Percentiles rank a stretch among this genome's conserved stretches.
These are phyloP conservation scores for Leptoteleia sp. DNA, from an alignment of 1,140 invertebrate genomes.

Conservation along the genomic window DNA sequence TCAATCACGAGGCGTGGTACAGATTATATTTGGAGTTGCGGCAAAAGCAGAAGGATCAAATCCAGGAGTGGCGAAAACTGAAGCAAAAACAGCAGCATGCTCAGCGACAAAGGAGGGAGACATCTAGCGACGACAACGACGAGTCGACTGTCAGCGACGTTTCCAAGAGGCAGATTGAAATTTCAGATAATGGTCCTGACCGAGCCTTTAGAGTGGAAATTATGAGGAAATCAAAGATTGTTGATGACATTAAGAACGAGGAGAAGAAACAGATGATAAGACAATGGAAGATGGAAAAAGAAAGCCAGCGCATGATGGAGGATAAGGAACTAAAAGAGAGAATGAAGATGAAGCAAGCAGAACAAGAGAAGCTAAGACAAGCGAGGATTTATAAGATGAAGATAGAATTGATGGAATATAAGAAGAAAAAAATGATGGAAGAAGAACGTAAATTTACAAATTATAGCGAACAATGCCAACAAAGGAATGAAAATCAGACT, in stretches of 20 bases:
- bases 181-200: constrained; percentile 12
- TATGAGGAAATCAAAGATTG: constrained; percentile 20
- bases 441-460: no score
- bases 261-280: constrained; percentile 71
- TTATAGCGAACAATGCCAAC: no score
- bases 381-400: constrained; percentile 65
- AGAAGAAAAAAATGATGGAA: constrained; percentile 66
- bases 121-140: background rate
- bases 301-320: constrained; percentile 67
- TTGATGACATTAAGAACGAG: constrained; percentile 42
- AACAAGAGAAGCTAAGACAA: constrained; percentile 54
- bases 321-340: constrained; percentile 60
- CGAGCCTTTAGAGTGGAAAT: constrained; percentile 31
- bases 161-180: constrained; percentile 17
- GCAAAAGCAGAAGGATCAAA: constrained; percentile 70
- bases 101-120: constrained; percentile 31
- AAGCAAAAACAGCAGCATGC: constrained; percentile 48
- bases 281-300: constrained; percentile 73
- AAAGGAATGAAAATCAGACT: no score
- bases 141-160: constrained; percentile 11
- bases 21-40: constrained; percentile 74
- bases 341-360: constrained; percentile 36
- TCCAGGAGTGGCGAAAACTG: constrained; percentile 72
- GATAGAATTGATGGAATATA: constrained; percentile 67
- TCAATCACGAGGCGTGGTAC: constrained; percentile 80